Conservation (phyloP, 2,797 vertebrate genomes). For the Hemibagrus guttatus region DNA sequence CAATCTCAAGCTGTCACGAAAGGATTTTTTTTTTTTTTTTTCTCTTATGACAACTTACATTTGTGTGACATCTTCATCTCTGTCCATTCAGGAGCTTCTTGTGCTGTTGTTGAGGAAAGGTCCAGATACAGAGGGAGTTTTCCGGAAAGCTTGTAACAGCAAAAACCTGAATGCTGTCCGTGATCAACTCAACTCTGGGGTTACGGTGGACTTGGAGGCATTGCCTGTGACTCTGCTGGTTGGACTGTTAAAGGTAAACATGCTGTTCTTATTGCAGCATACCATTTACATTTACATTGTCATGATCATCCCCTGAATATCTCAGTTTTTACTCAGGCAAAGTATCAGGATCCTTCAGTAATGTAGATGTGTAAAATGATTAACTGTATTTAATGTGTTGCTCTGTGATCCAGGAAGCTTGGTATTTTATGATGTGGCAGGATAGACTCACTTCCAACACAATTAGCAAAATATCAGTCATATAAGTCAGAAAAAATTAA, state of each 20-base stretch:
- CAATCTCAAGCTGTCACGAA: no score
- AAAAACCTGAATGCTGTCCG: conserved; percentile 84
- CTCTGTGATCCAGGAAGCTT: neutral
- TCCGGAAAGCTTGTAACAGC: conserved; percentile 85
- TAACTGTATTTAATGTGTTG: neutral
- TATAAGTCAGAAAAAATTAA: neutral
- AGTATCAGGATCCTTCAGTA: neutral
- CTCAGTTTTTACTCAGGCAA: neutral
- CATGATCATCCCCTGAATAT: neutral
- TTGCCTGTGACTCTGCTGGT: conserved; percentile 84
- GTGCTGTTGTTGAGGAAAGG: conserved; percentile 81
- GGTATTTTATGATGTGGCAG: neutral
- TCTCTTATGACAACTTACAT: neutral
- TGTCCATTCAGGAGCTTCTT: conserved; percentile 81
- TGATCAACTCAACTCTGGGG: conserved; percentile 83
- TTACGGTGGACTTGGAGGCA: conserved; percentile 74
- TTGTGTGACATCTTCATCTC: neutral
- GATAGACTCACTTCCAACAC: neutral
- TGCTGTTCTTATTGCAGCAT: neutral
- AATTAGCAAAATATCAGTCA: neutral
- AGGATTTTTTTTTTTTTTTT: no score
- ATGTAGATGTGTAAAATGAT: neutral
- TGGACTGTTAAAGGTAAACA: conserved; percentile 86
- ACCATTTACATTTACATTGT: no score
- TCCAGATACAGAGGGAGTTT: conserved; percentile 88